A percentile compares a stretch with the other conserved stretches of the same genome.
These are phyloP conservation scores for Pseudois nayaur DNA, from an alignment of 2,113 vertebrate species.

Conservation along the genomic window DNA sequence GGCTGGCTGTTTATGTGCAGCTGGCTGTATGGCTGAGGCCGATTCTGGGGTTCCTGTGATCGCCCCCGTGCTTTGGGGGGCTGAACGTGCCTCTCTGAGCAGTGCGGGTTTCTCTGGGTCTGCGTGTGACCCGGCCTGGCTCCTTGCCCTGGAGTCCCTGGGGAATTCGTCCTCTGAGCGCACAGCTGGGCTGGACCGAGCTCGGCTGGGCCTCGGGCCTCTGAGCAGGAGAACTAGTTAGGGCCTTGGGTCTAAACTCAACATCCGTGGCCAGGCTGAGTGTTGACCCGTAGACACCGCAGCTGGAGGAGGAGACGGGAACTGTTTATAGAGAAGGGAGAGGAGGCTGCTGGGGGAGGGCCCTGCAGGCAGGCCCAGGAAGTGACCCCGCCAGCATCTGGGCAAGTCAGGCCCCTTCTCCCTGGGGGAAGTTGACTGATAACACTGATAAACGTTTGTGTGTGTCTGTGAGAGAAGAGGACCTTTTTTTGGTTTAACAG, in stretches of 20 bases:
- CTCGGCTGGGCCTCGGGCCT: not conserved
- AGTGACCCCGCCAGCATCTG: not conserved
- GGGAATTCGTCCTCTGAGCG: not conserved
- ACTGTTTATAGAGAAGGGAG: not conserved
- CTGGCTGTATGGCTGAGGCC: not conserved
- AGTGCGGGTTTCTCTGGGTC: not conserved
- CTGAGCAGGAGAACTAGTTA: not conserved
- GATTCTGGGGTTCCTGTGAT: not conserved
- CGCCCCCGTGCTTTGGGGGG: not conserved
- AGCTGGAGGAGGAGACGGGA: not conserved
- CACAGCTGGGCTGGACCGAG: not conserved
- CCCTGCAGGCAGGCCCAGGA: constrained; percentile 17
- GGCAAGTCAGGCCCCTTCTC: not conserved
- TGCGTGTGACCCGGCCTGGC: not conserved
- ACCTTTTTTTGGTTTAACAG: not conserved
- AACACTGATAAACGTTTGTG: not conserved
- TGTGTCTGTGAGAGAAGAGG: not conserved
- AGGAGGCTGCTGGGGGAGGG: not conserved
- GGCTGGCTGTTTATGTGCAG: not conserved
- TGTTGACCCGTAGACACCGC: not conserved
- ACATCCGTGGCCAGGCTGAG: not conserved
- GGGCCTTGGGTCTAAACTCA: not conserved
- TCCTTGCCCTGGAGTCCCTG: not conserved
- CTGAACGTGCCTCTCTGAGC: not conserved
- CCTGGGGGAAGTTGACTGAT: not conserved